Evolutionary conservation across 2,113 vertebrate genomes (phyloP), one percentile per base, ranked within the genome.

Genomic region (Leiothrix lutea): DNA sequence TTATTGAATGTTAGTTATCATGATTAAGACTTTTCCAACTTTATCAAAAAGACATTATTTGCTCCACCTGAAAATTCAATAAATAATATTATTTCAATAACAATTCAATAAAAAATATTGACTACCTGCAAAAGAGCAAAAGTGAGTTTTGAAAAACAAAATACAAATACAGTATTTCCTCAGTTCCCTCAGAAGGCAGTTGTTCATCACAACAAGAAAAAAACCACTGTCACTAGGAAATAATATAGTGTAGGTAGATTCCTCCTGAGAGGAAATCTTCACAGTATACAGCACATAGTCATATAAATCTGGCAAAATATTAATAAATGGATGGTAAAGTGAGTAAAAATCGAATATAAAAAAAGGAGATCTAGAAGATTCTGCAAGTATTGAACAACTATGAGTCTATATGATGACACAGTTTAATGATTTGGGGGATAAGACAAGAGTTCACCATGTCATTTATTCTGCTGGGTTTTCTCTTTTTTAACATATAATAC

Each of bases 251-350:
- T 72, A 53, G 50, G 29, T 24, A 51, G 31, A 61, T 40, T 72
- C 25, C 54, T 92, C 45, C 38, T 57, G 58, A 86, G 50, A 73
- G 25, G 20, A 88, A 86, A 50, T 62, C 35, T 75, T 88, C 50
- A 33, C 62, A 86, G 6, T 18, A 23, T 47, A 50, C 18, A 42
- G 31, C 12, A 26, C 12, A n/a, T 3, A 53, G 38, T 53, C 67
- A 62, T 47, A 85, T 62, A 88, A 93, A 90, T 57, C 67, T 45
- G 67, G 45, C 7, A 88, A 88, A 90, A 69, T 23, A 33, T 61
- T 26, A 88, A 44, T 48, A 90, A 84, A 56, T 47, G 8, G 8
- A 47, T 67, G 8, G 6, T 11, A 56, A 61, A 94, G 21, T 53
- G 18, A 88, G 6, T 64, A 75, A 35, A 71, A 81, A 22, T 24